phyloP scores from a whole-genome alignment of 2,113 vertebrate species.

The Ophthalmolycus amberensis region DNA sequence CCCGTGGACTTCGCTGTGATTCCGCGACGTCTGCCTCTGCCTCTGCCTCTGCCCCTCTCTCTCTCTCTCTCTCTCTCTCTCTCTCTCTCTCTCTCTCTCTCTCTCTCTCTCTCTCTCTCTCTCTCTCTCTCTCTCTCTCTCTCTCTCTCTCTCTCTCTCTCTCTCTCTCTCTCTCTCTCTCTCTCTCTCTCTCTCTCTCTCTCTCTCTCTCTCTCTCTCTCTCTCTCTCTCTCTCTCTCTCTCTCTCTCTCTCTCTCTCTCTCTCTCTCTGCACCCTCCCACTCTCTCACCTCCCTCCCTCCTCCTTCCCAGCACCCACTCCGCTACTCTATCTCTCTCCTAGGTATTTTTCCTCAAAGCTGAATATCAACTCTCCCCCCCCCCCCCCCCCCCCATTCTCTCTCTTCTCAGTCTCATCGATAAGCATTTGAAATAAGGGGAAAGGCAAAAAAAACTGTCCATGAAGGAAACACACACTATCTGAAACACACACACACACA shows the following conservation, averaged over 20 bases:
- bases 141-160: conserved; percentile 47
- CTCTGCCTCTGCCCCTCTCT: no score
- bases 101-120: conserved; percentile 68
- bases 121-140: conserved; percentile 69
- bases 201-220: conserved; percentile 75
- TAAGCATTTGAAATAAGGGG: conserved; percentile 65
- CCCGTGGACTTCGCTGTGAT: conserved; percentile 77
- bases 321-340: conserved; percentile 39
- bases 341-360: conserved; percentile 77
- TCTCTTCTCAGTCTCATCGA: conserved; percentile 57
- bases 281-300: conserved; percentile 54
- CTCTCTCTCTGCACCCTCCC: conserved; percentile 64
- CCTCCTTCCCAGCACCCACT: conserved; percentile 62
- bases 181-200: conserved; percentile 63
- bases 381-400: not conserved
- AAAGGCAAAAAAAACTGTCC: conserved; percentile 39
- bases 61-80: conserved; percentile 75
- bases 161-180: conserved; percentile 43
- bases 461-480: conserved; percentile 39
- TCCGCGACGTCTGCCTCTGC: no score
- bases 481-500: conserved; percentile 13
- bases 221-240: conserved; percentile 44
- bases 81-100: conserved; percentile 44
- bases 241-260: conserved; percentile 46
- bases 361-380: conserved; percentile 67